Conservation (phyloP, 2,113 vertebrate species). For the Nothocercus julius region DNA sequence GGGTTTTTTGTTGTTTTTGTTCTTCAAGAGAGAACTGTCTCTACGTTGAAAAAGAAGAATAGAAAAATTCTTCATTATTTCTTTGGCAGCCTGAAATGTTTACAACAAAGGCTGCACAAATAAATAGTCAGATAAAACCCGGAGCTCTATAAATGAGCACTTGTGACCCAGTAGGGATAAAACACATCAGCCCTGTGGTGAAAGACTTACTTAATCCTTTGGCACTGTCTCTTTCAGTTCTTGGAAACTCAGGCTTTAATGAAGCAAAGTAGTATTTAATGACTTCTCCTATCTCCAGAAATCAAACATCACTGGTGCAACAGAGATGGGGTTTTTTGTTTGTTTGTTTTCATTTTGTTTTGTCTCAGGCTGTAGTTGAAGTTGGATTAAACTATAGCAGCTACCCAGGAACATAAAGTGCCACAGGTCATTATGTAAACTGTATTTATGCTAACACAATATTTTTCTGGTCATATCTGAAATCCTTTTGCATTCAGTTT, state of each 20-base stretch:
- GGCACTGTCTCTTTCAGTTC: neutral
- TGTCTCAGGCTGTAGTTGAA: neutral
- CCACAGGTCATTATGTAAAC: neutral
- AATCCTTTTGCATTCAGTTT: neutral
- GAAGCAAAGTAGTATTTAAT: conserved; percentile 14
- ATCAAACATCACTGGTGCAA: neutral
- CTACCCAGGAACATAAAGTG: neutral
- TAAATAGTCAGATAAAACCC: conserved; percentile 13
- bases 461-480: neutral
- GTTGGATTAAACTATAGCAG: neutral
- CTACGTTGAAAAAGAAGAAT: neutral
- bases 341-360: neutral
- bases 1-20: neutral
- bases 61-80: neutral
- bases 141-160: neutral
- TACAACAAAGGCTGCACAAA: conserved; percentile 5
- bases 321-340: neutral
- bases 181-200: neutral
- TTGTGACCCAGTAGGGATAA: conserved; percentile 15
- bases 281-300: neutral
- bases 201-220: conserved; percentile 20
- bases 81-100: neutral
- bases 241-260: conserved; percentile 12
- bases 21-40: neutral
- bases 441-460: neutral